Conservation (phyloP, 1,140 invertebrate species). For the Vanessa atalanta region DNA sequence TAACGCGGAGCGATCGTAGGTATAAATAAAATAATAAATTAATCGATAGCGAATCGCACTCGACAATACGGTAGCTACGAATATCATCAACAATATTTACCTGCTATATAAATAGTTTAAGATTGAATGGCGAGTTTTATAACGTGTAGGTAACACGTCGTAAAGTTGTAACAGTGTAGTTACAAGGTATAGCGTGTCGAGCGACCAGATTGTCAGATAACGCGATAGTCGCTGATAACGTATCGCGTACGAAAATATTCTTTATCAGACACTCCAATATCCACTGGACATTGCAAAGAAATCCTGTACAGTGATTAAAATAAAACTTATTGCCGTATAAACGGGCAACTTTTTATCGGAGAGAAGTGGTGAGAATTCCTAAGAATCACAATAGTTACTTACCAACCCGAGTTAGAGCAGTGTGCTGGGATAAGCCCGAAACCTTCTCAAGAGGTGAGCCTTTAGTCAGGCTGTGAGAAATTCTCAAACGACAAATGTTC, state of each 20-base stretch:
- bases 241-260: constrained; percentile 55
- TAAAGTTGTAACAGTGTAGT: constrained; percentile 42
- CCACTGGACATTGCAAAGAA: constrained; percentile 17
- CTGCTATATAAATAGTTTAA: constrained; percentile 2
- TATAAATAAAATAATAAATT: neutral
- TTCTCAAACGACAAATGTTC: too few species aligned
- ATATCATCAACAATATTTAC: constrained; percentile 23
- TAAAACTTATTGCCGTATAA: neutral
- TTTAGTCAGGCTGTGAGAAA: too few species aligned
- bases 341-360: too few species aligned
- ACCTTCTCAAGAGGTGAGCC: too few species aligned
- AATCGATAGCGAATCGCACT: constrained; percentile 1
- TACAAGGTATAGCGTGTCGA: constrained; percentile 51
- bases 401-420: too few species aligned
- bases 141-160: neutral
- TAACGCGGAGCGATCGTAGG: too few species aligned
- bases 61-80: constrained; percentile 6
- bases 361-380: too few species aligned
- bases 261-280: constrained; percentile 42
- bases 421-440: too few species aligned
- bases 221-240: constrained; percentile 56
- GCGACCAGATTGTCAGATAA: constrained; percentile 52
- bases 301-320: constrained; percentile 3
- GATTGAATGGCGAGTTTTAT: constrained; percentile 11
- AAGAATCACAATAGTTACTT: too few species aligned